phyloP scores from a whole-genome alignment of 2,888 invertebrate genomes.

The Buathra laborator region DNA sequence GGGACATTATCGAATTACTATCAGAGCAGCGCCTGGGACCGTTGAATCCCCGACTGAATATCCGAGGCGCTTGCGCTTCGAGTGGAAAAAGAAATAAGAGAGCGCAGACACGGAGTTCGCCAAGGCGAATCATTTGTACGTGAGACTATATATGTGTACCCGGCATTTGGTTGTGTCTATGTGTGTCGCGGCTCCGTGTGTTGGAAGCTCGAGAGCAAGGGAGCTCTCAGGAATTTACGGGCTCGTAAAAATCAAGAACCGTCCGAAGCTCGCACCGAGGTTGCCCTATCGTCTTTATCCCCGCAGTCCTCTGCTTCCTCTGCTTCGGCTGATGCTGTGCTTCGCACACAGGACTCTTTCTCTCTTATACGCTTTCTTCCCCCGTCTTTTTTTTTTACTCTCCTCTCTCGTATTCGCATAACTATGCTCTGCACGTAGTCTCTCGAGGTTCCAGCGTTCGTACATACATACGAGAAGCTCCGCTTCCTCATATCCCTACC shows the following conservation, averaged over 20 bases:
- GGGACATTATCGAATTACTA: slow-evolving; percentile 64
- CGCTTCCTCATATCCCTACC: slow-evolving; percentile 34
- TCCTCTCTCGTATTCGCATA: slow-evolving; percentile 43
- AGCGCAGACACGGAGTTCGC: slow-evolving; percentile 54
- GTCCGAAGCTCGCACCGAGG: slow-evolving; percentile 79
- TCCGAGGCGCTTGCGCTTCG: slow-evolving; percentile 58
- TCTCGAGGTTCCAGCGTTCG: slow-evolving; percentile 19
- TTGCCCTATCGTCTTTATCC: slow-evolving; percentile 76
- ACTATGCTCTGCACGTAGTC: slow-evolving; percentile 65
- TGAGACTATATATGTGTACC: slow-evolving; percentile 42
- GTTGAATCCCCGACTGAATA: slow-evolving; percentile 40
- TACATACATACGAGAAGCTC: slow-evolving; percentile 30
- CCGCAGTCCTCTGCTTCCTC: slow-evolving; percentile 57
- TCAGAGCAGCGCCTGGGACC: slow-evolving; percentile 38
- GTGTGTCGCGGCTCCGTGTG: slow-evolving; percentile 27
- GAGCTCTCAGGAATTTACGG: slow-evolving; percentile 83
- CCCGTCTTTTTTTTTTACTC: slow-evolving; percentile 1
- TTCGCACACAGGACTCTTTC: slow-evolving; percentile 16
- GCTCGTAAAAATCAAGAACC: slow-evolving; percentile 85
- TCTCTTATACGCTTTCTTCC: slow-evolving; percentile 3
- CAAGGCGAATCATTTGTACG: slow-evolving; percentile 66
- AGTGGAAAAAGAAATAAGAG: slow-evolving; percentile 48
- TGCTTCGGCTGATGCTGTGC: slow-evolving; percentile 50
- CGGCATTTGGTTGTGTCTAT: not conserved
- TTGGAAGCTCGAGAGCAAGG: slow-evolving; percentile 63